Base-by-base conservation (phyloP, 2,888 invertebrate species). In the Agrochola macilenta region DNA sequence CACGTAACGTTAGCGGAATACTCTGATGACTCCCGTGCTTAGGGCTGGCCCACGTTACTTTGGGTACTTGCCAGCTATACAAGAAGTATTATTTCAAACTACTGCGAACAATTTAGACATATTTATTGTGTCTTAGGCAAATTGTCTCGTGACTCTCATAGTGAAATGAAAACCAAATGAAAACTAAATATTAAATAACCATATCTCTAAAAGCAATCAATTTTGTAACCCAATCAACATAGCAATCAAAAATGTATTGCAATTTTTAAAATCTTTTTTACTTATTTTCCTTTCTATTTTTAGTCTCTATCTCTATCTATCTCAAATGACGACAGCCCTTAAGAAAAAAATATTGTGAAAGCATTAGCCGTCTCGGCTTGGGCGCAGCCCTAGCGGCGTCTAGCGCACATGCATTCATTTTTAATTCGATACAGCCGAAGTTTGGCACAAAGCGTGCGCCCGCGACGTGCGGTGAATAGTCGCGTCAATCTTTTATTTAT, bases 371-470 rank as follows among this genome's bases (percentile, higher is more conserved):
- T 65, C 17, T 70, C 20, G 2, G 39, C 43, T 30, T 26, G 17
- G 49, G 79, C 81, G 69, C 87, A 87, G n/a, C 87, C 87, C 88
- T 87, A 82, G 61, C 69, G 49, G 72, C 76, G 79, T 87, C 88
- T 88, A 88, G 86, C 83, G 89, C 90, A 89, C 89, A 88, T 91
- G 90, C 92, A 92, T 94, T 92, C 92, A 94, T 94, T 93, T 94
- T 93, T 93, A 94, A 94, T 94, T 93, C 90, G 91, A 93, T 92
- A 91, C 90, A 91, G 92, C 90, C 90, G 88, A 93, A 94, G 92
- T 94, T 94, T 92, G 91, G 90, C 90, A 91, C 91, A 92, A 92
- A 92, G 89, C 90, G 91, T 91, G 92, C 91, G 91, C 91, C 89
- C 88, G 90, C 91, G 90, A 92, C 93, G 92, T 93, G 93, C 89